A percentile compares a stretch with the other conserved stretches of the same genome.
Conservation (phyloP, 1,140 invertebrate species). For the Drosophila hydei region DNA sequence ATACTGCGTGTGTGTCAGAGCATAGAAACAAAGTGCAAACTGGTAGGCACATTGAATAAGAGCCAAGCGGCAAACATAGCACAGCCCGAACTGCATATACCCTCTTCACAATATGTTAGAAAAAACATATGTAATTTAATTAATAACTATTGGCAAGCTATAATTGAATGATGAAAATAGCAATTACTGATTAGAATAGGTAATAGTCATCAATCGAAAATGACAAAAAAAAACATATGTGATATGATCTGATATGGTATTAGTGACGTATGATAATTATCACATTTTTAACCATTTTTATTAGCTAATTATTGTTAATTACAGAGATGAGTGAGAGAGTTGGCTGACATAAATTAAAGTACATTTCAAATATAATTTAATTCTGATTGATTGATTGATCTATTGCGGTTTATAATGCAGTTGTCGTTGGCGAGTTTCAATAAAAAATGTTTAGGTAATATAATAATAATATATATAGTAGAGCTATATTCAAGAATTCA, state of each 20-base stretch:
- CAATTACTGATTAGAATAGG: not conserved
- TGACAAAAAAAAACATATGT: not conserved
- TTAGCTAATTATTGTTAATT: constrained; percentile 1
- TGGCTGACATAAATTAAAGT: not conserved
- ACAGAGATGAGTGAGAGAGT: not conserved
- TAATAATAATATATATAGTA: no score
- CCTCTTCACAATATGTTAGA: constrained; percentile 7
- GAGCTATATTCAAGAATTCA: no score
- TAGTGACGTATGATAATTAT: not conserved
- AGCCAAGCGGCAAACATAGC: constrained; percentile 12
- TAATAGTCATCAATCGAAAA: not conserved
- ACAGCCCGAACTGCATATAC: constrained; percentile 3
- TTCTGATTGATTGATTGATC: no score
- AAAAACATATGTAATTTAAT: not conserved
- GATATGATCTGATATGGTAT: no score
- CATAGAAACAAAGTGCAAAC: constrained; percentile 59
- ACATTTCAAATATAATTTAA: no score
- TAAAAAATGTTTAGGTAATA: no score
- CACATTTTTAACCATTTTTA: not conserved
- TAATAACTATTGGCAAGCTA: no score
- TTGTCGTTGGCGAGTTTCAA: no score
- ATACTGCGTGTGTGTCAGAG: constrained; percentile 31
- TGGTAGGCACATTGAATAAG: constrained; percentile 48
- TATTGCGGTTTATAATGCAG: no score
- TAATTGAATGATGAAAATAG: not conserved